These are phyloP conservation scores for Phataginus tricuspis DNA, from an alignment of 2,797 vertebrate species.

Conservation along the genomic window DNA sequence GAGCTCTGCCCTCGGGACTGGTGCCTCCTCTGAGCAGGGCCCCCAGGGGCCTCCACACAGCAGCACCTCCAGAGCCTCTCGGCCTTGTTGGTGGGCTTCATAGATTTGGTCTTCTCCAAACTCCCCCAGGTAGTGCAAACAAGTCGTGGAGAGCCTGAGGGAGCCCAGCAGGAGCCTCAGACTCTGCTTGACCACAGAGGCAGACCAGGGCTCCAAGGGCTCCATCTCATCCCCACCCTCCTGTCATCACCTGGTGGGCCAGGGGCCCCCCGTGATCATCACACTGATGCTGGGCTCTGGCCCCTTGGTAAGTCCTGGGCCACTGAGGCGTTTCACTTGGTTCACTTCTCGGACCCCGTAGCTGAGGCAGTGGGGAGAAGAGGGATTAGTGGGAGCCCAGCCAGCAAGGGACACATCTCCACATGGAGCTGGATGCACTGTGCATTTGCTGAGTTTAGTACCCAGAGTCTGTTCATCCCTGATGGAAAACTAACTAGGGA, in stretches of 20 bases:
- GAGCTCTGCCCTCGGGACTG: conserved; percentile 50
- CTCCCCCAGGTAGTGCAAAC: conserved; percentile 84
- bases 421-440: neutral
- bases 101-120: conserved; percentile 83
- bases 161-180: conserved; percentile 18
- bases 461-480: conserved; percentile 10
- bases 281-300: conserved; percentile 75
- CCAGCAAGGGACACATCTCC: neutral
- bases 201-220: neutral
- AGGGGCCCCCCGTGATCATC: conserved; percentile 81
- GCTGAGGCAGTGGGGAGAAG: conserved; percentile 62
- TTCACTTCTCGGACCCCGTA: conserved; percentile 84
- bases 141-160: conserved; percentile 82
- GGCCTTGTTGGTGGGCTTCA: conserved; percentile 74
- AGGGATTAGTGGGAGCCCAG: neutral
- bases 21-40: conserved; percentile 4
- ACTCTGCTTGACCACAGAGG: neutral
- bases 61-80: conserved; percentile 74
- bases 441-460: neutral
- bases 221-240: neutral
- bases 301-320: conserved; percentile 80
- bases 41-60: conserved; percentile 75
- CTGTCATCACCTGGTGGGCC: conserved; percentile 80
- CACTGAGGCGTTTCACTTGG: conserved; percentile 79
- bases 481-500: neutral